Conservation (phyloP, 2,888 invertebrate genomes). For the Drosophila borealis region DNA sequence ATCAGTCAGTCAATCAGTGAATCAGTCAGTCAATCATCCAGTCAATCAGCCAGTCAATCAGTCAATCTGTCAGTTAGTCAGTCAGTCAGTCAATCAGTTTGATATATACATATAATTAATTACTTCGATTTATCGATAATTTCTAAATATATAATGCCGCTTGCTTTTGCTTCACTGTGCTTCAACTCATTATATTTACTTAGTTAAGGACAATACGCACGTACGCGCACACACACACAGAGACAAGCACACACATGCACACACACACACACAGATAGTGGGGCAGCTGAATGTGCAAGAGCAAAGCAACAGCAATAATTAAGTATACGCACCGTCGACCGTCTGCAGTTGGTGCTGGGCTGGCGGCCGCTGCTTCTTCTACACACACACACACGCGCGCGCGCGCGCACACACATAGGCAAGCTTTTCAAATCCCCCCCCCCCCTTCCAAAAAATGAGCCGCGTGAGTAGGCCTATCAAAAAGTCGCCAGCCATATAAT, state of each 20-base stretch:
- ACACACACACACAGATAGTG: slow-evolving; percentile 7
- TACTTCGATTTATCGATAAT: not conserved
- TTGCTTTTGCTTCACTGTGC: slow-evolving; percentile 44
- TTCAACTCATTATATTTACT: slow-evolving; percentile 75
- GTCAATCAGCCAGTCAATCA: too few species aligned
- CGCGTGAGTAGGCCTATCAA: slow-evolving; percentile 75
- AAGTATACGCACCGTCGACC: slow-evolving; percentile 65
- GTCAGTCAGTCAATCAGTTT: too few species aligned
- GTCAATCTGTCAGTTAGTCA: too few species aligned
- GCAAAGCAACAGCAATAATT: slow-evolving; percentile 53
- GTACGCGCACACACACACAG: slow-evolving; percentile 34
- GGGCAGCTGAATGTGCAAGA: slow-evolving; percentile 29
- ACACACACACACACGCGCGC: slow-evolving; percentile 1
- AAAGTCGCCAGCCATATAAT: slow-evolving; percentile 72
- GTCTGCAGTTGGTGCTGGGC: not conserved
- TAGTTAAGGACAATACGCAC: slow-evolving; percentile 57
- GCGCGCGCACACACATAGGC: slow-evolving; percentile 49
- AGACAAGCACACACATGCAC: slow-evolving; percentile 26
- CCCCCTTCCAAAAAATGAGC: slow-evolving; percentile 52
- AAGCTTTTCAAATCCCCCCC: slow-evolving; percentile 71
- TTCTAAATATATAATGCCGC: not conserved
- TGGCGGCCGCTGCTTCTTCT: not conserved
- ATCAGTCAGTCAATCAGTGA: too few species aligned
- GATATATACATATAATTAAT: too few species aligned
- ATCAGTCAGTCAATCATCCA: too few species aligned